A percentile compares a stretch with the other conserved stretches of the same genome.
Evolutionary conservation across 2,888 invertebrate species (phyloP).

Genomic region (Drosophila tripunctata): DNA sequence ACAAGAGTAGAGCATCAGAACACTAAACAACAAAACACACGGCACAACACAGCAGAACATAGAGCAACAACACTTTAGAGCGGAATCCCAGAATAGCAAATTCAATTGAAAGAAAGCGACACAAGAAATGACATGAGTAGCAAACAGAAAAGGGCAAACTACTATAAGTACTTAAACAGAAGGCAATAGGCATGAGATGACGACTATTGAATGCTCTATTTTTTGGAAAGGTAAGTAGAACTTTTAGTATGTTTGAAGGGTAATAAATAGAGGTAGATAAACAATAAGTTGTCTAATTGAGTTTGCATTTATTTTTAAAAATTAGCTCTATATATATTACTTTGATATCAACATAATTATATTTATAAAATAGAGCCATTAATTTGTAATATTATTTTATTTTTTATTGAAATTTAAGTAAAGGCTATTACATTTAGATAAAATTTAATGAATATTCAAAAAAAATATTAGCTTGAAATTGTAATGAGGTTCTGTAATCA

Average conservation of each 20-base stretch:
- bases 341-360: too few species aligned
- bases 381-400: too few species aligned
- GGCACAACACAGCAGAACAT: slow-evolving; percentile 22
- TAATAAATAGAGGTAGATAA: background rate
- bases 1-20: slow-evolving; percentile 47
- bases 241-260: background rate
- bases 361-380: too few species aligned
- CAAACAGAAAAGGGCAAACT: slow-evolving; percentile 52
- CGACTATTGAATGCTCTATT: slow-evolving; percentile 32
- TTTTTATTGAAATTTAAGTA: too few species aligned
- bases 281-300: too few species aligned
- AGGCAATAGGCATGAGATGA: background rate
- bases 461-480: too few species aligned
- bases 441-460: too few species aligned
- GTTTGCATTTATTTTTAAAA: too few species aligned
- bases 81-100: slow-evolving; percentile 35
- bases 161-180: slow-evolving; percentile 20
- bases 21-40: slow-evolving; percentile 32
- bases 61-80: slow-evolving; percentile 20
- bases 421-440: too few species aligned
- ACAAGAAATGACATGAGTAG: slow-evolving; percentile 67
- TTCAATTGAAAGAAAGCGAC: slow-evolving; percentile 76
- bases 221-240: background rate
- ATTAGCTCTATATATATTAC: too few species aligned
- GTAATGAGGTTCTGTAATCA: too few species aligned